Evolutionary conservation across 2,113 vertebrate genomes (phyloP), one percentile per base, ranked within the genome.

Genomic region (Phaethon lepturus): DNA sequence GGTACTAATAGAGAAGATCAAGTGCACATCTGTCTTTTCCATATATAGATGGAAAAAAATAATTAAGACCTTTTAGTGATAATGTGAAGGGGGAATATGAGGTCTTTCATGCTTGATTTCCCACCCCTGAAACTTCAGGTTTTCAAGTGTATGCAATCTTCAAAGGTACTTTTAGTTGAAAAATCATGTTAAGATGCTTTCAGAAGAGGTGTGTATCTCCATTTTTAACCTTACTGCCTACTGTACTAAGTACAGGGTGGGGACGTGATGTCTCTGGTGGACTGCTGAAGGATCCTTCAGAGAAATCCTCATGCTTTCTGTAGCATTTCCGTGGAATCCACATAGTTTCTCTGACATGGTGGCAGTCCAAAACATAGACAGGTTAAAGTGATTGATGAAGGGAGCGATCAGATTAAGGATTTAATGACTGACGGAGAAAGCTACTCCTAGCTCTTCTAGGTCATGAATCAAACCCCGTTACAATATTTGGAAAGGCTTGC

Each of bases 21-120:
- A 90, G 25, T 79, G 80, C 79, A 96, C 95, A 84, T 78, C 42
- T 91, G 38, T 79, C 40, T 72, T 49, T 93, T 83, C 9, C 20
- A 56, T 20, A 59, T 74, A 67, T 80, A 96, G 59, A 67, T 55
- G 14, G 20, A 29, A 75, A 86, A 78, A 53, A 71, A 18, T 29
- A 58, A 66, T 33, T 10, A 86, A 77, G 23, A 68, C 2, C 38
- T 31, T 91, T 85, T 87, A 52, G 24, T 68, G 38, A 19, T 71
- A n/a, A 71, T 67, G 58, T 10, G 38, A 80, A 81, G 31, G 25
- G 14, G 28, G 15, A 53, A 47, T 83, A 63, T 60, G 44, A 81
- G 19, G 13, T 67, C 49, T 81, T 90, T 83, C 52, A 56, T 71
- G 64, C 59, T 68, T 77, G 16, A 33, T 80, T 94, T 88, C 20